phyloP scores from a whole-genome alignment of 1,140 invertebrate species.

The Lepidurus arcticus region DNA sequence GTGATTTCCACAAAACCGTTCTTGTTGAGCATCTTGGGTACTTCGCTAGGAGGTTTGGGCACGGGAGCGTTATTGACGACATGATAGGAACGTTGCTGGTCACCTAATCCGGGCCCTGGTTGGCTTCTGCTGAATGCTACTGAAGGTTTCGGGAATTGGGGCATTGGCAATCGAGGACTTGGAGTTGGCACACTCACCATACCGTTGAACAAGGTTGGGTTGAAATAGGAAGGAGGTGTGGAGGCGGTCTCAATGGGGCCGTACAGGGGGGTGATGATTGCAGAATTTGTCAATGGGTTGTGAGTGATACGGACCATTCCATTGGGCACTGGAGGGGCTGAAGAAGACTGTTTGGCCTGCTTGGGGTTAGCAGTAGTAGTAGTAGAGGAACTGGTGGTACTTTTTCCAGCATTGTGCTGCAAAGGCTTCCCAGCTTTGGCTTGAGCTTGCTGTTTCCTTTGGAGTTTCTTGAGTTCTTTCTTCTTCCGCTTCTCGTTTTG shows the following conservation, averaged over 20 bases:
- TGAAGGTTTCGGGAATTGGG: neutral
- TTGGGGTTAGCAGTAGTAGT: neutral
- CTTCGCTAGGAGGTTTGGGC: constrained; percentile 32
- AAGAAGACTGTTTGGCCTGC: constrained; percentile 12
- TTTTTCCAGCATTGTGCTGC: neutral
- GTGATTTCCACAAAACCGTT: constrained; percentile 23
- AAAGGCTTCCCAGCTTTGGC: constrained; percentile 36
- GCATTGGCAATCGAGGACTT: neutral
- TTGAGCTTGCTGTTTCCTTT: constrained; percentile 32
- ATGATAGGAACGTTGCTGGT: constrained; percentile 6
- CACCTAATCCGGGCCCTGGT: neutral
- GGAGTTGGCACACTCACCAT: neutral
- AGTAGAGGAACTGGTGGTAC: constrained; percentile 34
- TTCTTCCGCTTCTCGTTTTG: constrained; percentile 47
- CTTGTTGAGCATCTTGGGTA: constrained; percentile 21
- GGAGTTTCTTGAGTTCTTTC: constrained; percentile 39
- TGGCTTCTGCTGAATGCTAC: neutral
- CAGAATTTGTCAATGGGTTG: constrained; percentile 33
- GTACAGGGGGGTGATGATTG: constrained; percentile 34
- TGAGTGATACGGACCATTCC: constrained; percentile 35
- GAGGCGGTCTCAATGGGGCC: constrained; percentile 26
- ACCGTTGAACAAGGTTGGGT: neutral
- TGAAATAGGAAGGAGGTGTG: constrained; percentile 16
- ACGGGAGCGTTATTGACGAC: constrained; percentile 36
- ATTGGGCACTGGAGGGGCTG: constrained; percentile 26